Evolutionary conservation across 2,888 invertebrate species (phyloP), one percentile per base, ranked within the genome.

Genomic region (Sarcophaga caerulescens): DNA sequence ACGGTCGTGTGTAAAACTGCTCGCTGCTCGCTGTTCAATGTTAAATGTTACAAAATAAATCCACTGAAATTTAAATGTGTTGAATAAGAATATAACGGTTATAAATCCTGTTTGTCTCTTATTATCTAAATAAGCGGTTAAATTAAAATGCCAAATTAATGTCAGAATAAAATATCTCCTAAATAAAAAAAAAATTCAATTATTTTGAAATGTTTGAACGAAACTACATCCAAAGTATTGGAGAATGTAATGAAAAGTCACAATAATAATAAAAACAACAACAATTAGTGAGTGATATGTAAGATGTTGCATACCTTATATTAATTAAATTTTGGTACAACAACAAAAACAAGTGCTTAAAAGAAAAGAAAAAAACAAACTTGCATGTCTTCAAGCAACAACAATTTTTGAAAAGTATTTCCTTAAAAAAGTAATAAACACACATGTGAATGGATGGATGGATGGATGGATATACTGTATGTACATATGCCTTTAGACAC

Each of bases 1-100:
- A 65, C 85, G 79, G 81, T 86, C 87, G 85, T 85, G 87, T 78
- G 44, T 79, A 21, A 19, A 47, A 65, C 17, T 52, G 17, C 17
- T 52, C 52, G 57, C 57, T 84, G 77, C 17, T 45, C 17, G 62
- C 35, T 85, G 59, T 12, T 25, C 66, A 23, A 81, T 52, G 66
- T 21, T 60, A 66, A 14, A 76, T 52, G n/a, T n/a, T n/a, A n/a
- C n/a, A n/a, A n/a, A n/a, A n/a, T n/a, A n/a, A 52, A 47, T 23
- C 52, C 47, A 19, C 8, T 17, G 59, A 66, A 68, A 73, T 2
- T 25, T 11, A 52, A 45, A 52, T 52, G 14, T 47, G 4, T 14
- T 52, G 17, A 68, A 66, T 6, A 45, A 80, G n/a, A 73, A 66
- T 70, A 63, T 78, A 77, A 81, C 77, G 69, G 21, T 62, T 74